Percentiles rank a stretch among this genome's conserved stretches.
These are phyloP conservation scores for Luidia sarsii DNA, from an alignment of 53 echinoderm and acorn worm genomes.

Conservation along the genomic window DNA sequence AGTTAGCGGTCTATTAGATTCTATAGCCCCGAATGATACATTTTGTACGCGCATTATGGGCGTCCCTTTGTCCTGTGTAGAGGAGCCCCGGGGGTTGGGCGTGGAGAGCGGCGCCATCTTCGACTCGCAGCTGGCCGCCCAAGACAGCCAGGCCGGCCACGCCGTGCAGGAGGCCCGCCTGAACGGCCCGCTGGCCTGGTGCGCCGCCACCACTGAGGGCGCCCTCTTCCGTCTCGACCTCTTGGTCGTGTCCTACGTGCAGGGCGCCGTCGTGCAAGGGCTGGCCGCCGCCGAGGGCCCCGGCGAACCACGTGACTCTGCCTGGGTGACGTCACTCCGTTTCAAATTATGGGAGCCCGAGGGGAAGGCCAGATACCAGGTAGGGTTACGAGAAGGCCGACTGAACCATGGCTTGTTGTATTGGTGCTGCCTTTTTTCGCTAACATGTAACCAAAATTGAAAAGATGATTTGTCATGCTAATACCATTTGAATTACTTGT, in stretches of 20 bases:
- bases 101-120: neutral
- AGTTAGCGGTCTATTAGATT: neutral
- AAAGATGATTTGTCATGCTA: too few species aligned
- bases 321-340: neutral
- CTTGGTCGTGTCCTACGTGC: neutral
- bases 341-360: too few species aligned
- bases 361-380: too few species aligned
- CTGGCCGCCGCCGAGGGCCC: neutral
- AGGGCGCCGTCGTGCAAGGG: constrained; percentile 3
- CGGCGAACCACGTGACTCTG: neutral
- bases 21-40: neutral
- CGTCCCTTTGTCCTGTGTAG: neutral
- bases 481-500: too few species aligned
- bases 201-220: neutral
- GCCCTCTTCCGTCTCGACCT: constrained; percentile 1
- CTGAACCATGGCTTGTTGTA: too few species aligned
- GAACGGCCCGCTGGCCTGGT: constrained; percentile 29
- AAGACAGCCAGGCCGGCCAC: neutral
- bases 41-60: neutral
- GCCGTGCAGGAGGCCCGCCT: constrained; percentile 4
- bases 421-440: too few species aligned
- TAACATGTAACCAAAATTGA: too few species aligned
- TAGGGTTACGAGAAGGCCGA: too few species aligned
- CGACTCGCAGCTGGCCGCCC: neutral
- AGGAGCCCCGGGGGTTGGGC: neutral